A percentile compares a stretch with the other conserved stretches of the same genome.
Evolutionary conservation across 1,140 invertebrate species (phyloP).

Genomic region (Thaumetopoea pityocampa): DNA sequence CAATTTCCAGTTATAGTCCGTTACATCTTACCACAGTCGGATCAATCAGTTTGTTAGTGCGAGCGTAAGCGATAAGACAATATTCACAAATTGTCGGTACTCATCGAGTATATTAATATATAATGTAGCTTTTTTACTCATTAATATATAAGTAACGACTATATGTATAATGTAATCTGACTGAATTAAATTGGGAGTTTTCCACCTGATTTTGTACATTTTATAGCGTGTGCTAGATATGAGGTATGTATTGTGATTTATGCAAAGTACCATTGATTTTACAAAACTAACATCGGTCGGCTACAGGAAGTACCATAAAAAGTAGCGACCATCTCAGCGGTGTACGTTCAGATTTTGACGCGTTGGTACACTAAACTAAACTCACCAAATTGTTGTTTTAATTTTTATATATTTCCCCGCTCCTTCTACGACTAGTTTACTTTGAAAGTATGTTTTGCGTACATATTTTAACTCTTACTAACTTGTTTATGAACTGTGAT

Average conservation of each 20-base stretch:
- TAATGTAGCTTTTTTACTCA: slow-evolving; percentile 71
- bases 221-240: slow-evolving; percentile 24
- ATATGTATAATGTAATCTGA: slow-evolving; percentile 47
- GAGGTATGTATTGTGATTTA: slow-evolving; percentile 30
- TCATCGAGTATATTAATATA: slow-evolving; percentile 39
- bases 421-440: slow-evolving; percentile 45
- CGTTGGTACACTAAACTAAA: slow-evolving; percentile 51
- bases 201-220: slow-evolving; percentile 46
- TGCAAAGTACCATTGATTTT: no score
- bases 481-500: slow-evolving; percentile 76
- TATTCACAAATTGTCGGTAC: slow-evolving; percentile 56
- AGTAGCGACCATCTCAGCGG: no score
- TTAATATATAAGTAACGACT: slow-evolving; percentile 42
- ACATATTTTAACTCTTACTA: slow-evolving; percentile 54
- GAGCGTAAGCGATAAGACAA: no score
- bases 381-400: slow-evolving; percentile 69
- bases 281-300: no score
- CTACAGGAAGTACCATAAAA: no score
- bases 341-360: slow-evolving; percentile 64
- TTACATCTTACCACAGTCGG: no score
- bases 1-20: no score
- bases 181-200: slow-evolving; percentile 37
- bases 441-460: slow-evolving; percentile 45
- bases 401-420: slow-evolving; percentile 43
- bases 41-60: no score